Evolutionary conservation across 2,888 invertebrate species (phyloP), one percentile per base, ranked within the genome.

Genomic region (Diarsia dahlii): DNA sequence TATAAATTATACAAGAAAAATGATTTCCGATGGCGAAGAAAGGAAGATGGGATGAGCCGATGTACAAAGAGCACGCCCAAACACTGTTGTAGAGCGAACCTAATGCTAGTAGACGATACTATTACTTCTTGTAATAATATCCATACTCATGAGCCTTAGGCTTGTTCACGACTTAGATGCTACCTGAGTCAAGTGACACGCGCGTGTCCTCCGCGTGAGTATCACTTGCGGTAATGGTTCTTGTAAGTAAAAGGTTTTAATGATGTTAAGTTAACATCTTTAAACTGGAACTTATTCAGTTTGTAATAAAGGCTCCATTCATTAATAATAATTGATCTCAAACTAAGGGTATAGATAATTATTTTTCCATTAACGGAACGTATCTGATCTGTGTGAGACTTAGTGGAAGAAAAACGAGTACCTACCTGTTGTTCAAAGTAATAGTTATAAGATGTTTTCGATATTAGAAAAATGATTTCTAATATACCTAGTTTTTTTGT

Each of bases 1-100:
- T 71, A 77, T 63, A 76, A 8, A 72, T 84, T 74, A 64, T 84
- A 84, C 28, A 78, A 72, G 62, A 78, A 84, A 70, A 71, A 39
- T 0, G 84, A 84, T 56, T 60, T 63, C 0, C 63, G 80, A 48
- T 60, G 71, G 71, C 23, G 13, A 18, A 6, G 6, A 20, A 1
- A 12, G 52, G 28, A 71, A 4, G 1, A 0, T 6, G 52, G 15
- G 1, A 69, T 52, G 23, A 70, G 72, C 15, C 72, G 78, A 84
- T 84, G 82, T 34, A 34, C 66, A 3, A 78, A 71, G 3, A 10
- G 34, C 3, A 8, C 39, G 39, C 8, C 39, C 39, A 39, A 20
- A 20, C 13, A 1, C 67, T 8, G 67, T 0, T 84, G 78, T 23
- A 84, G 34, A 64, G 81, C 82, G 3, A 79, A 69, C n/a, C 13